phyloP scores from a whole-genome alignment of 2,888 invertebrate species.

The Acheta domesticus region DNA sequence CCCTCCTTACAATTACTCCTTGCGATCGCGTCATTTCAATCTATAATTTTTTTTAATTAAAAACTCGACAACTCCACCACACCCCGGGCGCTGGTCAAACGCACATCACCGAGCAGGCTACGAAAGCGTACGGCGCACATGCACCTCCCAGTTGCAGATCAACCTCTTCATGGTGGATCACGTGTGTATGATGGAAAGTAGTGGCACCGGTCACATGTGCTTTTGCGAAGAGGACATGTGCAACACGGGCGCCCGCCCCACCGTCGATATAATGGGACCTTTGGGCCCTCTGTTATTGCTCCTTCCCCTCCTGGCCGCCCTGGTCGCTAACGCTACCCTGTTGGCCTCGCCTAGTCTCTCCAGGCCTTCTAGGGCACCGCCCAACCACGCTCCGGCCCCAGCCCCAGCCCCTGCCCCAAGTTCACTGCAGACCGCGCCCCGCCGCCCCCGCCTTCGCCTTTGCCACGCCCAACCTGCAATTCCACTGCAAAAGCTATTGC shows the following conservation, averaged over 20 bases:
- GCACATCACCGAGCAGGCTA: conserved; percentile 59
- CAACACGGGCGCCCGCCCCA: conserved; percentile 56
- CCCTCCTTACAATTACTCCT: no score
- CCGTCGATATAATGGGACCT: conserved; percentile 29
- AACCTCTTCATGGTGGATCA: conserved; percentile 97
- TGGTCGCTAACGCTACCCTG: not conserved
- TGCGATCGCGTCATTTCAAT: no score
- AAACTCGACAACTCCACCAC: not conserved
- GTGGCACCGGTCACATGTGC: conserved; percentile 96
- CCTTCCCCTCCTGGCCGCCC: not conserved
- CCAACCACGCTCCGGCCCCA: not conserved
- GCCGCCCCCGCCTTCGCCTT: conserved; percentile 25
- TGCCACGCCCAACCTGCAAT: conserved; percentile 23
- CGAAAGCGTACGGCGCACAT: conserved; percentile 86
- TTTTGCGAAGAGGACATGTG: conserved; percentile 98
- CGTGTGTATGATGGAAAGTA: conserved; percentile 98
- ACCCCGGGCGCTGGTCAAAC: not conserved
- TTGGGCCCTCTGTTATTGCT: conserved; percentile 41
- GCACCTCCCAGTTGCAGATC: conserved; percentile 90
- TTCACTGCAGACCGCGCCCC: not conserved
- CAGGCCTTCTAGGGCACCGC: no score
- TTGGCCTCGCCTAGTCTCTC: conserved; percentile 23
- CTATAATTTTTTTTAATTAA: no score
- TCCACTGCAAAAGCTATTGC: conserved; percentile 24
- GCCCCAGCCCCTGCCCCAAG: not conserved